Conservation (phyloP, 1,140 invertebrate genomes). For the Eupristina koningsbergeri region DNA sequence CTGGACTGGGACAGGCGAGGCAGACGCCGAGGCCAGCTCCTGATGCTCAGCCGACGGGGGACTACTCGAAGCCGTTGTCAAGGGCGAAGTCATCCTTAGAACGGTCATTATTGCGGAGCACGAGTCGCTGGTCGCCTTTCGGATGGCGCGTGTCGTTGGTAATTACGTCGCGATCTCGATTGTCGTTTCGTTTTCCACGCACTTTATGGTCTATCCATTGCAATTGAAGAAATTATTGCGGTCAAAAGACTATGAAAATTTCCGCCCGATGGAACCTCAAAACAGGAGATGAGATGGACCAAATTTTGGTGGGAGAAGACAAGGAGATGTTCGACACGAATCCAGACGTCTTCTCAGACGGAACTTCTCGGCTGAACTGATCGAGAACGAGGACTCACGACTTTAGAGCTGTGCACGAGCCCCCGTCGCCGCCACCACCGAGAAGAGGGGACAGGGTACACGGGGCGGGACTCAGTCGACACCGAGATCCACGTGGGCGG, state of each 20-base stretch:
- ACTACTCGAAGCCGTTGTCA: conserved; percentile 66
- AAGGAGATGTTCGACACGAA: background rate
- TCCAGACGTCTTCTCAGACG: conserved; percentile 59
- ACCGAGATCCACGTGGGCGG: conserved; percentile 23
- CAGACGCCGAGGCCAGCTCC: conserved; percentile 54
- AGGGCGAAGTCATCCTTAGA: conserved; percentile 68
- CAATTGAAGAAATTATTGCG: too few species aligned
- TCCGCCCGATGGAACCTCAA: too few species aligned
- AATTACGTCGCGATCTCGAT: background rate
- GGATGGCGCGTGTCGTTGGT: too few species aligned
- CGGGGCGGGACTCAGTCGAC: background rate
- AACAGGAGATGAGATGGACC: too few species aligned
- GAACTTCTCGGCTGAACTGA: conserved; percentile 70
- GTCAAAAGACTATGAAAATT: background rate
- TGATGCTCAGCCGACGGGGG: conserved; percentile 55
- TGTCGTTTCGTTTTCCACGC: background rate
- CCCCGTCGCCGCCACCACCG: conserved; percentile 8
- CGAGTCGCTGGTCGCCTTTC: background rate
- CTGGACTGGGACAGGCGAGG: conserved; percentile 57
- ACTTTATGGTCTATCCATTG: conserved; percentile 17
- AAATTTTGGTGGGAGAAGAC: background rate
- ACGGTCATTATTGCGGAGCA: conserved; percentile 64
- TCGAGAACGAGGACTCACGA: conserved; percentile 32
- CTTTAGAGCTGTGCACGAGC: conserved; percentile 2
- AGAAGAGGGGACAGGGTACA: background rate